Conservation (phyloP, 2,888 invertebrate genomes). For the Papilio protenor region DNA sequence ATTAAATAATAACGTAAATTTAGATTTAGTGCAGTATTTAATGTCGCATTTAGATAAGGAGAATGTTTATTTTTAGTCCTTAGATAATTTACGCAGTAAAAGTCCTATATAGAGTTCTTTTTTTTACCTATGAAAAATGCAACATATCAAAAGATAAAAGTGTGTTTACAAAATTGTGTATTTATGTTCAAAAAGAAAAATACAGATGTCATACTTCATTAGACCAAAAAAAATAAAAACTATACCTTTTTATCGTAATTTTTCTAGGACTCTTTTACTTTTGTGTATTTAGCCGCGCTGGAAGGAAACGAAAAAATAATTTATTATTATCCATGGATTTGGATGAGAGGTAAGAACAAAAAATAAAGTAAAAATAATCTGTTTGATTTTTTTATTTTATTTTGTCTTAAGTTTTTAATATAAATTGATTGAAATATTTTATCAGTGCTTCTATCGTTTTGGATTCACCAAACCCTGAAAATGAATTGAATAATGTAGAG, state of each 20-base stretch:
- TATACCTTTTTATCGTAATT: neutral
- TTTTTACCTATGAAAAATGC: neutral
- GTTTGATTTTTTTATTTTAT: neutral
- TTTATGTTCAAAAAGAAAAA: neutral
- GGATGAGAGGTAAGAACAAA: slow-evolving; percentile 49
- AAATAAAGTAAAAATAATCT: neutral
- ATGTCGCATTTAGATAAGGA: neutral
- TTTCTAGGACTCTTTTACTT: slow-evolving; percentile 29
- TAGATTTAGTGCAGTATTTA: neutral
- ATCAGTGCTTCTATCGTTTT: slow-evolving; percentile 55
- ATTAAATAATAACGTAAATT: slow-evolving; percentile 29
- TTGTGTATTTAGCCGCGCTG: slow-evolving; percentile 46
- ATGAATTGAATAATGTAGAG: slow-evolving; percentile 52
- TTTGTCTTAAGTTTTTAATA: neutral
- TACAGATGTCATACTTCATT: neutral
- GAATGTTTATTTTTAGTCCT: neutral
- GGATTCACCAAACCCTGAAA: slow-evolving; percentile 49
- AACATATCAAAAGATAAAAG: neutral
- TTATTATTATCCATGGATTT: slow-evolving; percentile 51
- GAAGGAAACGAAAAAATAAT: slow-evolving; percentile 48
- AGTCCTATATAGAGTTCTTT: neutral
- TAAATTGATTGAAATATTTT: slow-evolving; percentile 40
- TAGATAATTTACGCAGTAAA: neutral
- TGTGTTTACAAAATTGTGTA: neutral
- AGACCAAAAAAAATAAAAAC: neutral